Conservation (phyloP, 2,797 vertebrate species). For the Lagocephalus sceleratus region DNA sequence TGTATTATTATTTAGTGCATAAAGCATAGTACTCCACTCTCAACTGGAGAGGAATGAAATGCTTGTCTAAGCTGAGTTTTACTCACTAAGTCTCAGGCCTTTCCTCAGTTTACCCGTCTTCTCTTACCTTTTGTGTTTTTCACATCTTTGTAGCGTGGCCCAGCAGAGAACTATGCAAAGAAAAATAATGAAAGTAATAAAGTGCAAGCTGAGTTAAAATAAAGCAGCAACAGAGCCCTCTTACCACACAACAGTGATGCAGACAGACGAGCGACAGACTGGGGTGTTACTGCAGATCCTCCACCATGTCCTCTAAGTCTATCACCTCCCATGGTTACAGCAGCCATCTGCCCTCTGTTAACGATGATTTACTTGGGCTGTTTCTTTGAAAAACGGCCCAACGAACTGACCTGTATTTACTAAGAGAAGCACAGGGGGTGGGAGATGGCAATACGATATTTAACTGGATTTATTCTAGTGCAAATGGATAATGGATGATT, state of each 20-base stretch:
- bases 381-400: conserved; percentile 5
- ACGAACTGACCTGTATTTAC: not conserved
- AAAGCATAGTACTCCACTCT: no score
- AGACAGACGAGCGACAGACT: conserved; percentile 55
- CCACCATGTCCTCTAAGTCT: conserved; percentile 61
- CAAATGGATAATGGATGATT: conserved; percentile 14
- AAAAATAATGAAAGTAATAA: no score
- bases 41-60: no score
- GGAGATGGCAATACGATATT: not conserved
- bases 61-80: no score
- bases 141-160: no score
- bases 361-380: conserved; percentile 14
- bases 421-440: not conserved
- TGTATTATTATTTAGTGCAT: no score
- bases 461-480: conserved; percentile 11
- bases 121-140: no score
- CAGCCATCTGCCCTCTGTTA: conserved; percentile 49
- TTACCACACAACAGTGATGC: conserved; percentile 40
- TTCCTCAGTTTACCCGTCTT: no score
- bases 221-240: conserved; percentile 35
- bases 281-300: conserved; percentile 60
- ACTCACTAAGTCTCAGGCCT: no score
- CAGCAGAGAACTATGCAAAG: no score
- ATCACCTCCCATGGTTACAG: conserved; percentile 41
- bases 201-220: conserved; percentile 37